These are phyloP conservation scores for Rousettus madagascariensis DNA, from an alignment of 2,797 vertebrate species.

Conservation along the genomic window DNA sequence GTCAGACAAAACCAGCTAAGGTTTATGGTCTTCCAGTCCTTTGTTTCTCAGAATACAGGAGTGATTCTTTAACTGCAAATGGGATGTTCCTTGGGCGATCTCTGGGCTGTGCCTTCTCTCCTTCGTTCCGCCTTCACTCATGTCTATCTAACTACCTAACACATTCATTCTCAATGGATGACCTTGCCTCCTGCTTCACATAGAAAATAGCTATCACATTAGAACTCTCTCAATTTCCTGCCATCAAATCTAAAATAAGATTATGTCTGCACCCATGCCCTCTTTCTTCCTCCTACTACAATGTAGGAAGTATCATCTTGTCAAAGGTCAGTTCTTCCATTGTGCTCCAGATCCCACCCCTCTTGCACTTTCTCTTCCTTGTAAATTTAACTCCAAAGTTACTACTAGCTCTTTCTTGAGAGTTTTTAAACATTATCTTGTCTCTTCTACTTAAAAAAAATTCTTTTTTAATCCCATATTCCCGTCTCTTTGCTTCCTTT, in stretches of 20 bases:
- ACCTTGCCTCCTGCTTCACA: conserved; percentile 24
- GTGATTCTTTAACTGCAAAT: too few species aligned
- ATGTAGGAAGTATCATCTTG: not conserved
- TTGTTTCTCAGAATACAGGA: too few species aligned
- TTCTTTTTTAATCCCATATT: not conserved
- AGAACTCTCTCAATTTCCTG: not conserved
- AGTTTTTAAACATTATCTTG: conserved; percentile 27
- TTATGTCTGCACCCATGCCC: not conserved
- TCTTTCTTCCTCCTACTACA: not conserved
- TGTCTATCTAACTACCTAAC: too few species aligned
- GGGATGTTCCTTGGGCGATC: too few species aligned
- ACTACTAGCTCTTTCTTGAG: not conserved
- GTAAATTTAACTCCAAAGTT: not conserved
- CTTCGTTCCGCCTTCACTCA: too few species aligned
- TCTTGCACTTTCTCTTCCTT: not conserved
- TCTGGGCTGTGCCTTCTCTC: too few species aligned
- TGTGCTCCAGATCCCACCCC: not conserved
- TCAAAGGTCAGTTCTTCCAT: not conserved
- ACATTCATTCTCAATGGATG: conserved; percentile 19
- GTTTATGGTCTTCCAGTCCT: too few species aligned
- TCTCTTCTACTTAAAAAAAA: conserved; percentile 32
- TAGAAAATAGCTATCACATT: conserved; percentile 1
- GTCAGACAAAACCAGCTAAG: too few species aligned
- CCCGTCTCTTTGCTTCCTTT: not conserved
- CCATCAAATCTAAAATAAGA: conserved; percentile 38